phyloP scores from a whole-genome alignment of 2,888 invertebrate species.

The Caenorhabditis panamensis region DNA sequence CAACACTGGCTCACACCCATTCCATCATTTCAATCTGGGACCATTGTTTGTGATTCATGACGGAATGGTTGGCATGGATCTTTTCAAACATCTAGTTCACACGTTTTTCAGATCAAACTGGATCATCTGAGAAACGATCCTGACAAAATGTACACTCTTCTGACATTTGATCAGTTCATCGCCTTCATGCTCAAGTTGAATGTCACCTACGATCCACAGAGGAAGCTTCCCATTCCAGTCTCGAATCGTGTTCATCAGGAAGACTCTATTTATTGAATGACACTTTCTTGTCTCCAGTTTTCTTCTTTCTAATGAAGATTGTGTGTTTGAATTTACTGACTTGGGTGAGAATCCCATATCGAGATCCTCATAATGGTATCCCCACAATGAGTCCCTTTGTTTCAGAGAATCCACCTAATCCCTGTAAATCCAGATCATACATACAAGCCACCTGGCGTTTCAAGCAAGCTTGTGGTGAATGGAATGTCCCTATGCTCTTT shows the following conservation, averaged over 20 bases:
- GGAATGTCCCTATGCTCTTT: too few relatives aligned
- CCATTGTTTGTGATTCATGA: constrained; percentile 32
- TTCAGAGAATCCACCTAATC: too few relatives aligned
- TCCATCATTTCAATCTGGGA: constrained; percentile 24
- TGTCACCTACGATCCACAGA: constrained; percentile 13
- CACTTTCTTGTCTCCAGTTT: too few relatives aligned
- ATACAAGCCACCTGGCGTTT: too few relatives aligned
- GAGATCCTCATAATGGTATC: too few relatives aligned
- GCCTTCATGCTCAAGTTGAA: constrained; percentile 29
- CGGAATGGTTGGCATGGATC: not conserved
- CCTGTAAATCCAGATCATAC: too few relatives aligned
- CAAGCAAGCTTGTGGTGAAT: too few relatives aligned
- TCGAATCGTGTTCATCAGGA: not conserved
- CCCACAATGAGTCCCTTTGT: too few relatives aligned
- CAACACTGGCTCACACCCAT: constrained; percentile 26
- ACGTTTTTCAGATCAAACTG: constrained; percentile 9
- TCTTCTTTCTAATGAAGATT: not conserved
- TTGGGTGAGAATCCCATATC: too few relatives aligned
- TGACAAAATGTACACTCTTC: constrained; percentile 22
- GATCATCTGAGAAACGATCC: constrained; percentile 8
- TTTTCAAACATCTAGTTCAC: not conserved
- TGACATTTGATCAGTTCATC: constrained; percentile 25
- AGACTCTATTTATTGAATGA: too few relatives aligned
- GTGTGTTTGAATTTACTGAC: too few relatives aligned
- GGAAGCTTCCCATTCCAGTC: constrained; percentile 20